A percentile compares a stretch with the other conserved stretches of the same genome.
Evolutionary conservation across 2,113 vertebrate species (phyloP).

Genomic region (Neodon shergylaensis): DNA sequence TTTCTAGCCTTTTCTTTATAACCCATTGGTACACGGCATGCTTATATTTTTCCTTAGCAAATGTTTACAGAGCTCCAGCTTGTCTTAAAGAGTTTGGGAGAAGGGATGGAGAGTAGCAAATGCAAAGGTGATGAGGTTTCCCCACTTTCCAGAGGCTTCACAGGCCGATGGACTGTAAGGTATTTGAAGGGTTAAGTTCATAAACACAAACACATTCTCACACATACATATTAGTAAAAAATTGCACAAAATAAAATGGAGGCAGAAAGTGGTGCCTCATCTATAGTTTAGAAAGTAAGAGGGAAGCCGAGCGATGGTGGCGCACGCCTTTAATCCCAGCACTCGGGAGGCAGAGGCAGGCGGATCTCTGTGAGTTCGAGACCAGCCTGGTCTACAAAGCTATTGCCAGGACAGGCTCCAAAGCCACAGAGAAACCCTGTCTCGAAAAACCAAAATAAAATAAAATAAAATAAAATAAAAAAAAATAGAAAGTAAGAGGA

Average conservation of each 20-base stretch:
- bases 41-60: not conserved
- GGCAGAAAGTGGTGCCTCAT: not conserved
- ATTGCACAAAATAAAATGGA: not conserved
- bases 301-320: no score
- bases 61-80: conserved; percentile 31
- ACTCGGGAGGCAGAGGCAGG: no score
- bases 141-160: not conserved
- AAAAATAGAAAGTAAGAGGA: not conserved
- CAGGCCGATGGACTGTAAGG: not conserved
- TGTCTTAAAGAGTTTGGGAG: not conserved
- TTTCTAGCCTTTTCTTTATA: not conserved
- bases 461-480: no score
- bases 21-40: not conserved
- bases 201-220: not conserved
- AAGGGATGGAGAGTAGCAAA: not conserved
- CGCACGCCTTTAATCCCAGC: no score
- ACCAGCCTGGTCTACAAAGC: no score
- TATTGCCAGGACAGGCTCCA: no score
- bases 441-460: no score
- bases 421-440: no score
- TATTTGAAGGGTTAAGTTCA: not conserved
- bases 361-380: no score
- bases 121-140: not conserved
- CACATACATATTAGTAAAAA: not conserved
- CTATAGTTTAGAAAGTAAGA: not conserved